Evolutionary conservation across 2,888 invertebrate genomes (phyloP).

Genomic region (Lumbricus terrestris): DNA sequence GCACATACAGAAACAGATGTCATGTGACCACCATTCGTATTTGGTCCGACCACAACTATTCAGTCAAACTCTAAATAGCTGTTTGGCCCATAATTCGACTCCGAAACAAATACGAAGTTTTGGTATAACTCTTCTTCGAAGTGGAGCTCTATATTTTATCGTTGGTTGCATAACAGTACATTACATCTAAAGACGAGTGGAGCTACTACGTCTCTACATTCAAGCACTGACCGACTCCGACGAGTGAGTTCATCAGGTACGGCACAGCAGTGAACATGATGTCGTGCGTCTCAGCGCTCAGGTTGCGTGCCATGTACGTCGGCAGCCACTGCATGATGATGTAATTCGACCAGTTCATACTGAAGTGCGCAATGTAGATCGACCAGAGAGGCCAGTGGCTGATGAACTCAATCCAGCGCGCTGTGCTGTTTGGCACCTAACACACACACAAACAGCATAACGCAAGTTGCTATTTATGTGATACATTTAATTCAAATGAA

Average conservation of each 20-base stretch:
- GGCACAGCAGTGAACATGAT: constrained; percentile 74
- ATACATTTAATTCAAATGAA: background rate
- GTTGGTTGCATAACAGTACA: background rate
- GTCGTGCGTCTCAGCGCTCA: constrained; percentile 70
- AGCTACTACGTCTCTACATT: background rate
- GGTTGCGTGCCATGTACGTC: constrained; percentile 69
- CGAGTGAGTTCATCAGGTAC: constrained; percentile 72
- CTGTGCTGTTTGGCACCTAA: constrained; percentile 64
- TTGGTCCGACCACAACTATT: too few species aligned
- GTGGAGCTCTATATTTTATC: background rate
- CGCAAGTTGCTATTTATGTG: background rate
- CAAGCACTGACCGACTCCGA: constrained; percentile 67
- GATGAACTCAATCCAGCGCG: constrained; percentile 70
- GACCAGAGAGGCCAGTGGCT: constrained; percentile 73
- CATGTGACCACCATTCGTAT: too few species aligned
- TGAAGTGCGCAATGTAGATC: constrained; percentile 74
- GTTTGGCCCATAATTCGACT: too few species aligned
- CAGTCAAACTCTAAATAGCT: too few species aligned
- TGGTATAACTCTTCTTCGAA: background rate
- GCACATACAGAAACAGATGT: too few species aligned
- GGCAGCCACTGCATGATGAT: constrained; percentile 80
- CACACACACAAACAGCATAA: background rate
- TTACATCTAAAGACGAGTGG: background rate
- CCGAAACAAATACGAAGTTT: too few species aligned
- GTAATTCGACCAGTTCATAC: constrained; percentile 79